phyloP scores from a whole-genome alignment of 2,888 invertebrate species.

The Aplocera efformata region DNA sequence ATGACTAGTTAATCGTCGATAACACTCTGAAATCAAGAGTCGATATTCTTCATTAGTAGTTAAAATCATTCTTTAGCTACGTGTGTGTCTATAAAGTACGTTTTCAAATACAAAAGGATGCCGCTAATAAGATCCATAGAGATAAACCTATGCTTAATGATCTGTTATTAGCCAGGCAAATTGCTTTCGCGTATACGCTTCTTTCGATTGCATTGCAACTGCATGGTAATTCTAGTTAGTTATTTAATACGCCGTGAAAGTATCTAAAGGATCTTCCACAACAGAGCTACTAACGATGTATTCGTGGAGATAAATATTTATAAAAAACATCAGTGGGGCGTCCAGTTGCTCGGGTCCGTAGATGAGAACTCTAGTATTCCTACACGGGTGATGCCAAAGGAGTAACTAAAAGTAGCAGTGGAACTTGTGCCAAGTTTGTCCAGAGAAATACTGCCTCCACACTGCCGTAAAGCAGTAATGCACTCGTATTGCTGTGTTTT shows the following conservation, averaged over 20 bases:
- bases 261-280: no score
- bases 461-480: no score
- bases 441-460: no score
- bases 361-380: no score
- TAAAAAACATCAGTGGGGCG: no score
- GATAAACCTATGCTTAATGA: constrained; percentile 28
- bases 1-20: constrained; percentile 32
- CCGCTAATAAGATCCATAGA: constrained; percentile 25
- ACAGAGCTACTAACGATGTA: no score
- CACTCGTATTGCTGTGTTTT: no score
- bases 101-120: constrained; percentile 35
- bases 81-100: constrained; percentile 16
- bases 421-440: no score
- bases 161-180: constrained; percentile 33
- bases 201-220: constrained; percentile 28
- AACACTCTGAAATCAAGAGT: constrained; percentile 11
- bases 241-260: constrained; percentile 16
- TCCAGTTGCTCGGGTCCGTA: no score
- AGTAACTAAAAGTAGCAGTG: no score
- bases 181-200: constrained; percentile 23
- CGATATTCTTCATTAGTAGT: constrained; percentile 9
- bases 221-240: constrained; percentile 2
- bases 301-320: no score
- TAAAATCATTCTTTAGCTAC: background rate
- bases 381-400: no score